Conservation (phyloP, 2,797 vertebrate genomes). For the Macropodus opercularis region DNA sequence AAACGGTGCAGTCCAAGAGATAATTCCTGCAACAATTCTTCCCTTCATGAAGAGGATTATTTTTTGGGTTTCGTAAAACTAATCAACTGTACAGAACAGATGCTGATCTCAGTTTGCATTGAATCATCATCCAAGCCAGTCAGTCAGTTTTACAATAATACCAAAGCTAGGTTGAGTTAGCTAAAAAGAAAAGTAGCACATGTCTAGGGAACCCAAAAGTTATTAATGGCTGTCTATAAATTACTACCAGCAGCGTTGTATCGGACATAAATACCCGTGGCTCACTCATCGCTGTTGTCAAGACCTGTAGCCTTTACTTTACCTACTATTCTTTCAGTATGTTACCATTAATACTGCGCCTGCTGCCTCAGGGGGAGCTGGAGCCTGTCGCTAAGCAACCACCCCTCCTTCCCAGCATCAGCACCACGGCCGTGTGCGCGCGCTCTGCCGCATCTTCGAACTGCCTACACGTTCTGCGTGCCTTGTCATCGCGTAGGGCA, state of each 20-base stretch:
- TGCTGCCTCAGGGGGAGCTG: constrained; percentile 49
- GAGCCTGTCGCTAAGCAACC: constrained; percentile 75
- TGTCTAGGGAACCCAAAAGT: not conserved
- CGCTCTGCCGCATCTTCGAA: constrained; percentile 68
- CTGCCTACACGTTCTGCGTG: constrained; percentile 68
- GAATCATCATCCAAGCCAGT: not conserved
- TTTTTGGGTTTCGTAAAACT: too few species aligned
- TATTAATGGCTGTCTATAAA: not conserved
- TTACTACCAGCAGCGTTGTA: too few species aligned
- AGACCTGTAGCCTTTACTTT: not conserved
- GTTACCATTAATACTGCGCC: not conserved
- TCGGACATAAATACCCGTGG: constrained; percentile 3
- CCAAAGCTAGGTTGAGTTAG: not conserved
- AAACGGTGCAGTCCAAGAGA: too few species aligned
- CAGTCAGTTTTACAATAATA: not conserved
- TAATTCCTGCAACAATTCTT: too few species aligned
- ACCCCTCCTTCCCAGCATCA: constrained; percentile 80
- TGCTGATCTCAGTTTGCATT: not conserved
- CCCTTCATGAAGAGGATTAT: too few species aligned
- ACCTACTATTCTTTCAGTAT: not conserved
- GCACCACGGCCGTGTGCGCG: constrained; percentile 68
- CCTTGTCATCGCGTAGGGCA: constrained; percentile 76
- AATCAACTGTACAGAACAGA: too few species aligned
- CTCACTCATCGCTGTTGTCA: constrained; percentile 1
- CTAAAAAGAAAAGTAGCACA: not conserved